Conservation (phyloP, 2,113 vertebrate species). For the Acanthochromis polyacanthus region DNA sequence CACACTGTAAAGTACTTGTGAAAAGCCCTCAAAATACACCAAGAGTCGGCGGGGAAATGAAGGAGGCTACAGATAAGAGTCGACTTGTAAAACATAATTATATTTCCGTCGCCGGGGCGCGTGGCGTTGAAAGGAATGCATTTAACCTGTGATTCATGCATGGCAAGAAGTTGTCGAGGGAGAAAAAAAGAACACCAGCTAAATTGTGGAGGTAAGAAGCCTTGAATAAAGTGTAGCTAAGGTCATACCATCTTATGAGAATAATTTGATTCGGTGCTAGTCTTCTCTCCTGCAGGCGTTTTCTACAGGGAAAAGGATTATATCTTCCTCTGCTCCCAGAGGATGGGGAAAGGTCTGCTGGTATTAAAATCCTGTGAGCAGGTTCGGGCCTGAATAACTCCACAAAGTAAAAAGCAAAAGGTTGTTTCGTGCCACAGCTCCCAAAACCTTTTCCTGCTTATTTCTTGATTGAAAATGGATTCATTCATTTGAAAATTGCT, state of each 20-base stretch:
- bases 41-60: slow-evolving; percentile 70
- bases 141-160: slow-evolving; percentile 86
- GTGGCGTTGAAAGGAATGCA: slow-evolving; percentile 78
- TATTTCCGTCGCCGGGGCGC: slow-evolving; percentile 76
- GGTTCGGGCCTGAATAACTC: slow-evolving; percentile 69
- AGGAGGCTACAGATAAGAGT: slow-evolving; percentile 82
- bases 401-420: slow-evolving; percentile 48
- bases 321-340: slow-evolving; percentile 60
- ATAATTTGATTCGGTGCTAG: slow-evolving; percentile 73
- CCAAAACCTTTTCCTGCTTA: slow-evolving; percentile 45
- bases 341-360: slow-evolving; percentile 77
- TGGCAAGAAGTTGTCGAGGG: slow-evolving; percentile 71
- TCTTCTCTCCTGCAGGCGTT: slow-evolving; percentile 67
- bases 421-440: slow-evolving; percentile 53
- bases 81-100: slow-evolving; percentile 86
- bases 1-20: slow-evolving; percentile 78
- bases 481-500: slow-evolving; percentile 46
- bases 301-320: slow-evolving; percentile 79
- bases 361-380: slow-evolving; percentile 70
- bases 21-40: slow-evolving; percentile 74
- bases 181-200: slow-evolving; percentile 63
- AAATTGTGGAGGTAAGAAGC: slow-evolving; percentile 77
- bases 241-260: slow-evolving; percentile 75
- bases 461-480: slow-evolving; percentile 58
- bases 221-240: slow-evolving; percentile 78